Percentiles rank a stretch among this genome's conserved stretches.
Conservation (phyloP, 2,888 invertebrate species). For the Lithodes maja region DNA sequence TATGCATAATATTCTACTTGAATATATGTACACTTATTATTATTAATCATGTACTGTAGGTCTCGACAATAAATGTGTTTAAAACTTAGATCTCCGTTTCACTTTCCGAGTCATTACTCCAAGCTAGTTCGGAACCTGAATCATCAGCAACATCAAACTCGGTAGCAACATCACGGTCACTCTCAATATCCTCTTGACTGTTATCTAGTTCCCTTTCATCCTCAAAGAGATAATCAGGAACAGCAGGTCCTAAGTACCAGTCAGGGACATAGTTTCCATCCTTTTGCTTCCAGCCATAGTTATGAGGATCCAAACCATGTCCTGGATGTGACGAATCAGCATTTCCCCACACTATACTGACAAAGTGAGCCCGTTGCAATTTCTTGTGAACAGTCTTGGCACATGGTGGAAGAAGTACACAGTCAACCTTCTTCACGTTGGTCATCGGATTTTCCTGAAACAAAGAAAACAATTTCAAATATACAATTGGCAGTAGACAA, state of each 20-base stretch:
- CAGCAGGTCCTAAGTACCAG: no score
- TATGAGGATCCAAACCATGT: no score
- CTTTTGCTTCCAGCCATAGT: no score
- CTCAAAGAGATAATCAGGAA: no score
- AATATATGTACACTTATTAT: no score
- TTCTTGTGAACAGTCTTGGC: slow-evolving; percentile 27
- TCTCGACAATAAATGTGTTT: no score
- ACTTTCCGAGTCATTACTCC: slow-evolving; percentile 36
- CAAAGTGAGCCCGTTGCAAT: background rate
- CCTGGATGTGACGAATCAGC: background rate
- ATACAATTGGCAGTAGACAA: background rate
- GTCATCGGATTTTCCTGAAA: slow-evolving; percentile 36
- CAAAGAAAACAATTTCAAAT: slow-evolving; percentile 6
- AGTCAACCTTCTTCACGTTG: slow-evolving; percentile 29
- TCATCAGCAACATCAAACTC: background rate
- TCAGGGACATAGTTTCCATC: no score
- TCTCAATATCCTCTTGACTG: no score
- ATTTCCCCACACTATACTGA: slow-evolving; percentile 20
- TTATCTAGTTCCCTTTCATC: no score
- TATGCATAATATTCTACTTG: no score
- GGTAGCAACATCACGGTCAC: no score
- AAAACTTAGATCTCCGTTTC: background rate
- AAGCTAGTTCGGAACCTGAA: slow-evolving; percentile 8
- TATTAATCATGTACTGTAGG: no score
- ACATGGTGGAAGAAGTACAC: slow-evolving; percentile 27